Evolutionary conservation across 2,113 vertebrate genomes (phyloP), one percentile per base, ranked within the genome.

Genomic region (Anas platyrhynchos): DNA sequence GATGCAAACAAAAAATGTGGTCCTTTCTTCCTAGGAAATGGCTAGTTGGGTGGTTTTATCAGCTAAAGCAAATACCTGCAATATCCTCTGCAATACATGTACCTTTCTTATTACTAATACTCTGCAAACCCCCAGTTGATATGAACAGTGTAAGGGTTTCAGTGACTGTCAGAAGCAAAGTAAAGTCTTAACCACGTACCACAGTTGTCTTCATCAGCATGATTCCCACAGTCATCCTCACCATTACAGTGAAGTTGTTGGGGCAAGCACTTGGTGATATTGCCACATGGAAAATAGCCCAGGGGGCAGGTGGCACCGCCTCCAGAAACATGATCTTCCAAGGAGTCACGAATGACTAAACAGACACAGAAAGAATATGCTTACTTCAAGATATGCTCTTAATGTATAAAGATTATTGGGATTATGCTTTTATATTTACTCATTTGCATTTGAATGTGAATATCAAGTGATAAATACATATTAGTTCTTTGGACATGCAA

Each of bases 241-340:
- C 99, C 99, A 0, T 99, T 99, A 73, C 99, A 99, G 91, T 99
- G 99, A 65, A 99, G 98, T 10, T 98, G 96, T 89, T 99, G 99
- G 8, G 99, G 99, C 83, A 99, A 98, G 83, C 99, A 99, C 88
- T 98, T 97, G 6, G 97, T 99, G 89, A 98, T 94, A 83, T 99
- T 99, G 48, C 99, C 99, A 78, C 99, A 99, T 1, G 99, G 99
- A 89, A 99, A 99, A 91, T 98, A 99, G 87, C 99, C 99, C 18
- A 99, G 98, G 14, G 99, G 98, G 31, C 99, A 99, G 2, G 36
- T 26, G 72, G 59, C 74, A 61, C 96, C 97, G 75, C 36, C 46
- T 66, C 55, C 95, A 91, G 98, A 98, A 86, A 98, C 96, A 2
- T 96, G 96, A 36, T 97, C 83, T 91, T 98, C 98, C 88, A 98